Evolutionary conservation across 2,888 invertebrate species (phyloP).

Genomic region (Athalia circularis): DNA sequence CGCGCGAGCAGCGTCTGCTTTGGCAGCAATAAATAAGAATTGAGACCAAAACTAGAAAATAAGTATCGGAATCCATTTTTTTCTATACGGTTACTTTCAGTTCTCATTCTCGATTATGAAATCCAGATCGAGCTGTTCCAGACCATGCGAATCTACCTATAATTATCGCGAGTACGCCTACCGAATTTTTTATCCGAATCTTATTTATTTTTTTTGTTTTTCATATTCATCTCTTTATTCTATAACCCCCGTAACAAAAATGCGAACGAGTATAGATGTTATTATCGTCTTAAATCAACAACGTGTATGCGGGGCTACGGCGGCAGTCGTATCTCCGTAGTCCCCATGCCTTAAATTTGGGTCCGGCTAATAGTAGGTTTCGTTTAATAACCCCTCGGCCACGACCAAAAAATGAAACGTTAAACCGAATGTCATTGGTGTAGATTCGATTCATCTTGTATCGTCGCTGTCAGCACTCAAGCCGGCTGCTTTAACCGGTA

Average conservation of each 20-base stretch:
- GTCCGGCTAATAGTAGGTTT: constrained; percentile 69
- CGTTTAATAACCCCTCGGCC: constrained; percentile 69
- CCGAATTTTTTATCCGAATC: constrained; percentile 46
- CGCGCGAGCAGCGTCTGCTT: constrained; percentile 4
- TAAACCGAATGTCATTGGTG: constrained; percentile 71
- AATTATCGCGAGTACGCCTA: constrained; percentile 25
- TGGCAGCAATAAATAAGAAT: too few relatives aligned
- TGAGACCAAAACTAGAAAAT: too few relatives aligned
- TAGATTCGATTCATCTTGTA: constrained; percentile 68
- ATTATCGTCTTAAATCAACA: constrained; percentile 72
- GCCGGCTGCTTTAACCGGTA: background rate
- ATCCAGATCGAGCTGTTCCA: constrained; percentile 13
- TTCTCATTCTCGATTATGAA: background rate
- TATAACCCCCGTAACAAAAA: constrained; percentile 56
- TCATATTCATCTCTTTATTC: constrained; percentile 57
- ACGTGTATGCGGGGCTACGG: too few relatives aligned
- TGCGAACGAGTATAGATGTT: constrained; percentile 57
- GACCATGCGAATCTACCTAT: constrained; percentile 35
- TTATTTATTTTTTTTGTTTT: constrained; percentile 32
- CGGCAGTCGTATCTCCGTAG: constrained; percentile 54
- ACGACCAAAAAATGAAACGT: constrained; percentile 46
- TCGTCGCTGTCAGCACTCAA: constrained; percentile 57
- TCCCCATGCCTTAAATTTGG: constrained; percentile 38
- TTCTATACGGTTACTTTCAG: background rate
- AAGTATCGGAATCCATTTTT: too few relatives aligned